Base-by-base conservation (phyloP, 1,140 invertebrate genomes). In the Drosophila mayri region DNA sequence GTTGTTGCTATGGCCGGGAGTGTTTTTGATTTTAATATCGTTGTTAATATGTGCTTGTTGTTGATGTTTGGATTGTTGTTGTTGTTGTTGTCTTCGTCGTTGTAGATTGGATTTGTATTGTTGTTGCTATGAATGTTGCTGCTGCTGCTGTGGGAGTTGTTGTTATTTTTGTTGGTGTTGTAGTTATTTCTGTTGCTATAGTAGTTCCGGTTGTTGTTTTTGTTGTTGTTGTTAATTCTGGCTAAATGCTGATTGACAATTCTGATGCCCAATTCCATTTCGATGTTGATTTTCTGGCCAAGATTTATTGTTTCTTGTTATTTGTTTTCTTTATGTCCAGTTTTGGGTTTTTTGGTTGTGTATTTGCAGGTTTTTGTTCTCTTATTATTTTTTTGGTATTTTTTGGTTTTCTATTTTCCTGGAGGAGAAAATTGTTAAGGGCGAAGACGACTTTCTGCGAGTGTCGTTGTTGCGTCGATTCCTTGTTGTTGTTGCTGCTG, bases 201-300 rank as follows among this genome's bases (percentile, higher is more conserved):
- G 35, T 35, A 20, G 66, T n/a, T 78, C 44, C 35, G 60, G 57
- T 60, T 73, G 52, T 72, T 55, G 40, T 60, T 57, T 46, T 43
- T 68, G 57, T 38, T 55, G 40, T 60, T 57, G 50, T 43, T 68
- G 57, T 38, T 59, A 61, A 40, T 77, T 66, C 16, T 86, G 78
- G 76, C 77, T 74, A 78, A 77, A 76, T 85, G 82, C 82, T 77
- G 61, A 66, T 76, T 87, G 65, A 67, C 57, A 61, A 79, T 72
- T 63, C 59, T 77, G 76, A 87, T 79, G 79, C 50, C 74, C 47
- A 87, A 82, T 86, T 86, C 83, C 83, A 86, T 86, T 86, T 87
- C 83, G 83, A 87, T 87, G 83, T 79, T 86, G 72, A 49, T 85
- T 75, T 63, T 62, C 72, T 66, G 52, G 70, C 44, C 65, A 70